Conservation (phyloP, 2,113 vertebrate genomes). For the Lepisosteus osseus region DNA sequence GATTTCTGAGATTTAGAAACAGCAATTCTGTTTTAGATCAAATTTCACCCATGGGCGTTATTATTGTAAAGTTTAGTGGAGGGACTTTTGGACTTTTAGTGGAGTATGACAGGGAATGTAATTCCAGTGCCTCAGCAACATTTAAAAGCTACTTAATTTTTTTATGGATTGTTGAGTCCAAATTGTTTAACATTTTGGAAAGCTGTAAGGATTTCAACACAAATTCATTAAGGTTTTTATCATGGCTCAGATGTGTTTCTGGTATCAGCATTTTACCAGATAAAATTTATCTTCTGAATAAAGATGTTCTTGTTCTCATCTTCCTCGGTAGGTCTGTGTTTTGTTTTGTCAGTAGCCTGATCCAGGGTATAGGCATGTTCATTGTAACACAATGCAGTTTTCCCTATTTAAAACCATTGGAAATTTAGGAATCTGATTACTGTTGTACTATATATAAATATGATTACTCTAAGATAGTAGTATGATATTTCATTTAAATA, state of each 20-base stretch:
- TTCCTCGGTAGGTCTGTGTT: not conserved
- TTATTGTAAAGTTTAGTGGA: slow-evolving; percentile 6
- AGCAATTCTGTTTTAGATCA: not conserved
- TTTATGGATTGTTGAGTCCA: not conserved
- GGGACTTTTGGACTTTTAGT: not conserved
- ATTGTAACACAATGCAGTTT: not conserved
- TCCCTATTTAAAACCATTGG: no score
- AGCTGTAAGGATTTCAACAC: not conserved
- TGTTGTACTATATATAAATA: no score
- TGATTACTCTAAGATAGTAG: no score
- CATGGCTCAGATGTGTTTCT: slow-evolving; percentile 24
- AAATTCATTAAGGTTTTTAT: slow-evolving; percentile 24
- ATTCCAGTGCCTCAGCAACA: not conserved
- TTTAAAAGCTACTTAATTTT: not conserved
- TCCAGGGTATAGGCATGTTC: not conserved
- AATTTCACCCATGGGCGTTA: slow-evolving; percentile 1
- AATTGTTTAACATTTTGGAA: not conserved
- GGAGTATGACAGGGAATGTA: not conserved
- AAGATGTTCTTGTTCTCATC: slow-evolving; percentile 29
- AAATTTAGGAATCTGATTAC: no score
- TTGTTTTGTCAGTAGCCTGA: not conserved
- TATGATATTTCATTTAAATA: no score
- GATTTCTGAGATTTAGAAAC: slow-evolving; percentile 16
- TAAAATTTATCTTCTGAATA: slow-evolving; percentile 33
- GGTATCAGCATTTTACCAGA: slow-evolving; percentile 30